Evolutionary conservation across 2,888 invertebrate species (phyloP).

Genomic region (Drosophila limbata): DNA sequence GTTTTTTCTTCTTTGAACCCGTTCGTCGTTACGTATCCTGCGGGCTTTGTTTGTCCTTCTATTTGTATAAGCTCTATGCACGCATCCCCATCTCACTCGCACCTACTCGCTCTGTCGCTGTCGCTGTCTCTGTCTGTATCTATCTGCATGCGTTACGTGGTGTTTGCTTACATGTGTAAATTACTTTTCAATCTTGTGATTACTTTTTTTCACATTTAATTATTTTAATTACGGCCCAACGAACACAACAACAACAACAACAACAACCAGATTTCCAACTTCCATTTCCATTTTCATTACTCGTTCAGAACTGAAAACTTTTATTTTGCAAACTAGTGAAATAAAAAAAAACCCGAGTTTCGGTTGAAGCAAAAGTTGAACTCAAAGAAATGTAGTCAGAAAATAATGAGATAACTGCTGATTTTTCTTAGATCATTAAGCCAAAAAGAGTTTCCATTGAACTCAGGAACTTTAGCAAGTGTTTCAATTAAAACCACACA

Average conservation of each 20-base stretch:
- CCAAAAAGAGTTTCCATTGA: neutral
- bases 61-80: conserved; percentile 62
- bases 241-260: conserved; percentile 39
- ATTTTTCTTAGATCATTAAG: no score
- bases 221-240: conserved; percentile 82
- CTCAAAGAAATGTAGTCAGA: neutral
- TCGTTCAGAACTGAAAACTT: conserved; percentile 16
- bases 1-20: conserved; percentile 57
- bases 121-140: neutral
- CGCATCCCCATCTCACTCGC: neutral
- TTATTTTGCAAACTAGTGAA: conserved; percentile 5
- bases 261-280: neutral
- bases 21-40: conserved; percentile 61
- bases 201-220: conserved; percentile 81
- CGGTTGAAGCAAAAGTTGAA: neutral
- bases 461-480: neutral
- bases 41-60: conserved; percentile 74
- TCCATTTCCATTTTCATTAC: neutral
- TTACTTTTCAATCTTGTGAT: conserved; percentile 82
- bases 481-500: neutral
- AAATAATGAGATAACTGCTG: neutral
- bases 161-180: conserved; percentile 80
- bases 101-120: neutral
- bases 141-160: conserved; percentile 29
- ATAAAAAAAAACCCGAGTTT: neutral